Evolutionary conservation across 2,888 invertebrate species (phyloP).

Genomic region (Netelia melanura): DNA sequence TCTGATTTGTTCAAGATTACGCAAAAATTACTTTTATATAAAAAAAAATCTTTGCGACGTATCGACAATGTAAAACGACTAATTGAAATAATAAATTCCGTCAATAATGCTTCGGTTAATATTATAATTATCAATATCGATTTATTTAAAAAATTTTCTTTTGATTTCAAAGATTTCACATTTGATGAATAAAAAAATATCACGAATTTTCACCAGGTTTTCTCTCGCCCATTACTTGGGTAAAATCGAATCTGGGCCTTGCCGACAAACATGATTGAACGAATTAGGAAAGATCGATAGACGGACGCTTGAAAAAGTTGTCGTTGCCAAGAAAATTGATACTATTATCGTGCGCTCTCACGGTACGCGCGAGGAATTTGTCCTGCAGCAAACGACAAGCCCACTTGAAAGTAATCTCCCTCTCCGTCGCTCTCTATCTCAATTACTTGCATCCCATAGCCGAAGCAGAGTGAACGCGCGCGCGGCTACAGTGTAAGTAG

Average conservation of each 20-base stretch:
- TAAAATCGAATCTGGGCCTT: neutral
- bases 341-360: constrained; percentile 13
- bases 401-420: constrained; percentile 16
- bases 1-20: too few relatives aligned
- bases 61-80: too few relatives aligned
- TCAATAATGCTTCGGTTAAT: too few relatives aligned
- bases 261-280: neutral
- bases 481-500: constrained; percentile 29
- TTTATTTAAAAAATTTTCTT: neutral
- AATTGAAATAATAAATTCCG: too few relatives aligned
- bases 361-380: constrained; percentile 14
- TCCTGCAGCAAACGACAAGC: neutral
- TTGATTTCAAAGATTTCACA: neutral
- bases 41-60: too few relatives aligned
- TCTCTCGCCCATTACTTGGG: neutral
- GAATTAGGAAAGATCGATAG: neutral
- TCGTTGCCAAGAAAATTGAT: neutral
- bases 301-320: neutral
- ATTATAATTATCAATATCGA: too few relatives aligned
- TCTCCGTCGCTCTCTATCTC: neutral
- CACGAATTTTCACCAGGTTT: neutral
- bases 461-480: constrained; percentile 41
- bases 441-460: neutral
- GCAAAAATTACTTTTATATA: too few relatives aligned
- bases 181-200: neutral